phyloP scores from a whole-genome alignment of 2,113 vertebrate genomes.

The Ptychochromis oligacanthus region DNA sequence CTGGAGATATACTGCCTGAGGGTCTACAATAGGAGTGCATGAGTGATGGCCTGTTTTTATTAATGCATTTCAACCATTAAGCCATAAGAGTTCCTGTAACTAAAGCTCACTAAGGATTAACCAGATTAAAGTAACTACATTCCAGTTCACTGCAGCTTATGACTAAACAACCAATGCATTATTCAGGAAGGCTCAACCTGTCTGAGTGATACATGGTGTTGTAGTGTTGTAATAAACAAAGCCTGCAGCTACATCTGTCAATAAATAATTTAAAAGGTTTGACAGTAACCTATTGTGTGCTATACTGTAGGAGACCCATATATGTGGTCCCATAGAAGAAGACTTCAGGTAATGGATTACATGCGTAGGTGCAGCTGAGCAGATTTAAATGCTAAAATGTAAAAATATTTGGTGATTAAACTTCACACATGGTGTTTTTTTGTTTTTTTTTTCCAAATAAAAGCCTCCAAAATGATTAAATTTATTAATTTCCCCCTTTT shows the following conservation, averaged over 20 bases:
- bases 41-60: slow-evolving; percentile 39
- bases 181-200: slow-evolving; percentile 54
- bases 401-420: neutral
- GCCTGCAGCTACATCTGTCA: slow-evolving; percentile 37
- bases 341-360: neutral
- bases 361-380: neutral
- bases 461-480: too few species aligned
- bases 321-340: neutral
- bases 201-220: slow-evolving; percentile 33
- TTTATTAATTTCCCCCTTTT: neutral
- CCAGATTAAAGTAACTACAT: slow-evolving; percentile 43
- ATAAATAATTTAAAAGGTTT: slow-evolving; percentile 57
- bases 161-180: slow-evolving; percentile 59
- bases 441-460: neutral
- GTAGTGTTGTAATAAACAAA: slow-evolving; percentile 53
- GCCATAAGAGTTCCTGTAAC: slow-evolving; percentile 44
- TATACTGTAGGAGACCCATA: neutral
- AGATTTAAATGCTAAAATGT: neutral
- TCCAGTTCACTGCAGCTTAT: slow-evolving; percentile 22
- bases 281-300: neutral
- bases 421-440: neutral
- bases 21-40: neutral
- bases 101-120: slow-evolving; percentile 54
- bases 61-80: slow-evolving; percentile 54
- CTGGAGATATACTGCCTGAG: slow-evolving; percentile 19